Conservation (phyloP, 2,113 vertebrate genomes). For the Australoheros scitulus region DNA sequence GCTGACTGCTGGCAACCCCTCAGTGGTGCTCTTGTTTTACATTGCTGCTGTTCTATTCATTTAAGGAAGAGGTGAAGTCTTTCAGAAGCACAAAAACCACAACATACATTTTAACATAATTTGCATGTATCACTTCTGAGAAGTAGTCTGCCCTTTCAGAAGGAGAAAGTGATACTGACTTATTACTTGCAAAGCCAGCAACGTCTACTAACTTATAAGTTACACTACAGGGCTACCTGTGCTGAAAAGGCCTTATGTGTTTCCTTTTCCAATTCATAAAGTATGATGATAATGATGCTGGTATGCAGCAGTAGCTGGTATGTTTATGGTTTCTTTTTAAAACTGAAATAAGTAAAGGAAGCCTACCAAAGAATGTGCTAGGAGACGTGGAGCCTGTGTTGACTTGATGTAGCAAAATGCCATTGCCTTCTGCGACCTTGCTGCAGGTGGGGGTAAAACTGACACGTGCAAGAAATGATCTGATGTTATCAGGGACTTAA, state of each 20-base stretch:
- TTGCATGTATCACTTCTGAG: slow-evolving; percentile 1
- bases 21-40: background rate
- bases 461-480: slow-evolving; percentile 24
- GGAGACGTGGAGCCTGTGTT: slow-evolving; percentile 9
- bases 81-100: background rate
- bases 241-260: background rate
- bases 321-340: background rate
- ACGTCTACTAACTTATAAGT: background rate
- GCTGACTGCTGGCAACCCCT: no score
- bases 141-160: background rate
- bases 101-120: background rate
- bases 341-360: background rate
- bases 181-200: background rate
- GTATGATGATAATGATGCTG: background rate
- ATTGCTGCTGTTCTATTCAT: background rate
- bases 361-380: slow-evolving; percentile 35
- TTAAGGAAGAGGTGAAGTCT: background rate
- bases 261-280: background rate
- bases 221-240: background rate
- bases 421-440: background rate
- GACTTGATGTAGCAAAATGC: slow-evolving; percentile 21
- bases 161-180: background rate
- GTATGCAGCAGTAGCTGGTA: slow-evolving; percentile 29
- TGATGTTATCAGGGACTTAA: slow-evolving; percentile 34
- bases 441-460: slow-evolving; percentile 13